A percentile compares a stretch with the other conserved stretches of the same genome.
phyloP scores from a whole-genome alignment of 1,140 invertebrate species.

The Drosophila trapezifrons region DNA sequence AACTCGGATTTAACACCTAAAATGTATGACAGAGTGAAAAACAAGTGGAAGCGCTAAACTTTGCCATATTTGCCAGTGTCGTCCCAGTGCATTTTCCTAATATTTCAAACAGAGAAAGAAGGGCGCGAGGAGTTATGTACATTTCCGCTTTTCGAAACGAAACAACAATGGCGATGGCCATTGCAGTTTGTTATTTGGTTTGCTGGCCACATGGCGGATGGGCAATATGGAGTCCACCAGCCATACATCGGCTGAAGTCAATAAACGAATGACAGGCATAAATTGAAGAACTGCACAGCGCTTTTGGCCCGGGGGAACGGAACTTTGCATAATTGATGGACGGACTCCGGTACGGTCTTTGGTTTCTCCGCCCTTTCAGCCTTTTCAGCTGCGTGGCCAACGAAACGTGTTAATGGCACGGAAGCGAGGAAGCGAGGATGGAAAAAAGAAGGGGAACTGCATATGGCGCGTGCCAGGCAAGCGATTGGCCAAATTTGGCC shows the following conservation, averaged over 20 bases:
- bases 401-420: constrained; percentile 76
- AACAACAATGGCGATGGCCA: constrained; percentile 53
- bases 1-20: constrained; percentile 48
- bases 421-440: constrained; percentile 51
- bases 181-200: constrained; percentile 62
- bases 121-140: constrained; percentile 43
- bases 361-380: constrained; percentile 10
- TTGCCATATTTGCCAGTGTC: constrained; percentile 52
- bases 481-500: constrained; percentile 73
- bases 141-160: constrained; percentile 57
- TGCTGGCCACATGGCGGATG: constrained; percentile 67
- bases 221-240: constrained; percentile 48
- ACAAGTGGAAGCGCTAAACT: constrained; percentile 6
- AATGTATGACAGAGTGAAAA: constrained; percentile 51
- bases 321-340: constrained; percentile 78
- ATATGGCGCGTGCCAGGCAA: constrained; percentile 75
- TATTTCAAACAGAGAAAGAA: background rate
- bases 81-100: constrained; percentile 26
- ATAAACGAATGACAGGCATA: constrained; percentile 59
- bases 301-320: constrained; percentile 45
- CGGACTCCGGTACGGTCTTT: constrained; percentile 17
- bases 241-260: constrained; percentile 29
- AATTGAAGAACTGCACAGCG: constrained; percentile 68
- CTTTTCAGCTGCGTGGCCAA: constrained; percentile 13
- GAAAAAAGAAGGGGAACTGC: constrained; percentile 48